Conservation (phyloP, 2,888 invertebrate species). For the Brenthis hecate region DNA sequence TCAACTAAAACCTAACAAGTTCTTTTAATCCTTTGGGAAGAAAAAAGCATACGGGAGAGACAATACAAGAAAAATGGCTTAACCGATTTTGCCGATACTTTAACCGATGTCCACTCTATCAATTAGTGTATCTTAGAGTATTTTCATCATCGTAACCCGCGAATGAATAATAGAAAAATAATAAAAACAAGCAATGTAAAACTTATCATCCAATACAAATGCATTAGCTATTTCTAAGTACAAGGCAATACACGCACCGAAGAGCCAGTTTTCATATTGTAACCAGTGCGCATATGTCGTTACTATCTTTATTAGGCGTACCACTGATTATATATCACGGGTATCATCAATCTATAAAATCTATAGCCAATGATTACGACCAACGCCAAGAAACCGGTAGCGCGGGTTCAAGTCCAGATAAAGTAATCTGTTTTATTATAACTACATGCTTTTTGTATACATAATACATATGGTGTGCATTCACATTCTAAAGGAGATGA, state of each 20-base stretch:
- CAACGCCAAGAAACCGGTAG: constrained; percentile 37
- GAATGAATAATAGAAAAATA: too few species aligned
- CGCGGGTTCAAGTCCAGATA: constrained; percentile 35
- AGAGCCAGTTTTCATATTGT: constrained; percentile 3
- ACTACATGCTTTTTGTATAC: not conserved
- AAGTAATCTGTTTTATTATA: constrained; percentile 30
- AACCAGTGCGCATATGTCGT: constrained; percentile 15
- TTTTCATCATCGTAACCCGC: too few species aligned
- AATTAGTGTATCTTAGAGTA: too few species aligned
- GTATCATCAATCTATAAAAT: constrained; percentile 37
- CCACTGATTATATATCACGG: constrained; percentile 30
- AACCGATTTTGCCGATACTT: too few species aligned
- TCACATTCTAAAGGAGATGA: too few species aligned
- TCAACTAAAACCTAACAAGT: too few species aligned
- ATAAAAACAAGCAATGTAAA: not conserved
- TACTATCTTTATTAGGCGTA: constrained; percentile 28
- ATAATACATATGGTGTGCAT: too few species aligned
- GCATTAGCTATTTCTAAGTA: constrained; percentile 3
- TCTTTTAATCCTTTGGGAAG: too few species aligned
- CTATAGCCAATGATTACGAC: constrained; percentile 32
- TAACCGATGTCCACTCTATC: too few species aligned
- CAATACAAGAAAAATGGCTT: too few species aligned
- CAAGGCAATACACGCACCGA: constrained; percentile 7
- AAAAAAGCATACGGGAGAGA: too few species aligned
- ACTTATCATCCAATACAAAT: not conserved